These are phyloP conservation scores for Megathymus violae DNA, from an alignment of 1,140 invertebrate genomes.

Conservation along the genomic window DNA sequence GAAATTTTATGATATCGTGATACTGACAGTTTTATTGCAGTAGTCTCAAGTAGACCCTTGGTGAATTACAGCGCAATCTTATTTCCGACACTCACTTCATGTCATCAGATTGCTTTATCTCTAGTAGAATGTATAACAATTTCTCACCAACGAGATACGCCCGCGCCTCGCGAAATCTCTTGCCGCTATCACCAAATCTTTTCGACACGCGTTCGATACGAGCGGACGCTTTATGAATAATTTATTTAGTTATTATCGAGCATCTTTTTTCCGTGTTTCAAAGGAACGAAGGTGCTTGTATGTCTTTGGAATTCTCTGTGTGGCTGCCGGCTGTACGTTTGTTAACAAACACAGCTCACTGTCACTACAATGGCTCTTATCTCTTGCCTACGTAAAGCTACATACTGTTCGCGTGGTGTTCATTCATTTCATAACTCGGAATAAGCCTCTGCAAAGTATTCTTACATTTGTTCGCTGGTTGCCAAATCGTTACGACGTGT, in stretches of 20 bases:
- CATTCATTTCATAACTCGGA: slow-evolving; percentile 42
- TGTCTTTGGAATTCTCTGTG: slow-evolving; percentile 4
- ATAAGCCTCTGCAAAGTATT: slow-evolving; percentile 17
- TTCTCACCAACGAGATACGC: slow-evolving; percentile 21
- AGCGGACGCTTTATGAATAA: slow-evolving; percentile 59
- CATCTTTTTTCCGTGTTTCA: slow-evolving; percentile 44
- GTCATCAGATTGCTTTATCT: slow-evolving; percentile 31
- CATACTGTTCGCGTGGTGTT: slow-evolving; percentile 27
- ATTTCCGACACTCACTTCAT: slow-evolving; percentile 8
- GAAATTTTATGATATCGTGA: slow-evolving; percentile 63
- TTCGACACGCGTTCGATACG: slow-evolving; percentile 48
- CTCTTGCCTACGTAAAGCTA: slow-evolving; percentile 43
- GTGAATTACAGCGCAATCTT: slow-evolving; percentile 42
- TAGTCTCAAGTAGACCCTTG: slow-evolving; percentile 45
- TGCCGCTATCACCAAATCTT: slow-evolving; percentile 55
- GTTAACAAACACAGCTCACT: slow-evolving; percentile 43
- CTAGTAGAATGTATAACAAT: slow-evolving; percentile 37
- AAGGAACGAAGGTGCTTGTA: slow-evolving; percentile 10
- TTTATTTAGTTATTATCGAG: slow-evolving; percentile 64
- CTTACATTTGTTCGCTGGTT: slow-evolving; percentile 31
- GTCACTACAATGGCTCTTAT: slow-evolving; percentile 48
- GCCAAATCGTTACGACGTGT: slow-evolving; percentile 34
- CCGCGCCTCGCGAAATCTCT: slow-evolving; percentile 39
- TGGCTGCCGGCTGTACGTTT: slow-evolving; percentile 40
- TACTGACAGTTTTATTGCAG: slow-evolving; percentile 64